These are phyloP conservation scores for Pomacea canaliculata DNA, from an alignment of 2,888 invertebrate species.

Conservation along the genomic window DNA sequence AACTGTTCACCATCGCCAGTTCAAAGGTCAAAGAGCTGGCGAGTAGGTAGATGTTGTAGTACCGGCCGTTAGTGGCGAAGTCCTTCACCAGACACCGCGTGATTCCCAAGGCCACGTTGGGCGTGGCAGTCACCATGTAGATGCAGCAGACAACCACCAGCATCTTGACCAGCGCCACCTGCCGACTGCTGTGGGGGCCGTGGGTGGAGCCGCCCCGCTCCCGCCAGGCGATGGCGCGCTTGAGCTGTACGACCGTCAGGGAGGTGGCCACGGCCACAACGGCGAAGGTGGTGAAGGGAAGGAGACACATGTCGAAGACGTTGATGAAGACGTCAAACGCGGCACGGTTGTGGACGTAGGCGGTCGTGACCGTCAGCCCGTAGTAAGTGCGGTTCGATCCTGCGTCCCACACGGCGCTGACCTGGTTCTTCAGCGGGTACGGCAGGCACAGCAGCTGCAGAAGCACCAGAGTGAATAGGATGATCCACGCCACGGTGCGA, in stretches of 20 bases:
- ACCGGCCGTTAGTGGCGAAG: constrained; percentile 6
- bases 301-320: not conserved
- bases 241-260: not conserved
- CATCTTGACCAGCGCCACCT: not conserved
- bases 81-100: not conserved
- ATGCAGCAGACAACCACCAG: constrained; percentile 8
- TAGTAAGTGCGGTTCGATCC: not conserved
- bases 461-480: not conserved
- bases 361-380: not conserved
- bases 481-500: not conserved
- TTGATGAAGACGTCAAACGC: not conserved
- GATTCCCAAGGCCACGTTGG: constrained; percentile 10
- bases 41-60: constrained; percentile 11
- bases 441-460: not conserved
- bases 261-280: not conserved
- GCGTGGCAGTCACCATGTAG: constrained; percentile 11
- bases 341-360: not conserved
- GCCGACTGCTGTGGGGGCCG: not conserved
- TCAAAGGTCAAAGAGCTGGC: not conserved
- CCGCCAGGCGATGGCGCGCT: not conserved
- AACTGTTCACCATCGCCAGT: constrained; percentile 16
- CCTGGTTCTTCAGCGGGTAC: not conserved
- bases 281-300: not conserved
- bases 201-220: not conserved
- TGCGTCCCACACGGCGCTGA: not conserved